Conservation (phyloP, 1,140 invertebrate species). For the Odontomachus brunneus region DNA sequence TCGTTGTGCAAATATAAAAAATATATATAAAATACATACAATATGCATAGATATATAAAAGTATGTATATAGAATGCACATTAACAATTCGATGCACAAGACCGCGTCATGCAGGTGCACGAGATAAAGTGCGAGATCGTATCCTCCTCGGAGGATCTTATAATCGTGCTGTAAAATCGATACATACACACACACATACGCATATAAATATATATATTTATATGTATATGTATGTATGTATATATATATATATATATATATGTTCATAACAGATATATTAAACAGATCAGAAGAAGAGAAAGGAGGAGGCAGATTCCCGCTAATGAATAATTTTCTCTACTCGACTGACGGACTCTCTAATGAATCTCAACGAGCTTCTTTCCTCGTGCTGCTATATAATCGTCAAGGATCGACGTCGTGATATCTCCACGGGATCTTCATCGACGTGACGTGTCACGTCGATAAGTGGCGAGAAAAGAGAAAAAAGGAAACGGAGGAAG, state of each 20-base stretch:
- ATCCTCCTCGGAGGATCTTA: constrained; percentile 43
- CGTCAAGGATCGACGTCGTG: constrained; percentile 12
- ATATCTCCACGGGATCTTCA: constrained; percentile 31
- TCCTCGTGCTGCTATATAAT: constrained; percentile 37
- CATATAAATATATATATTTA: too few relatives aligned
- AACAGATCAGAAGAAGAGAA: constrained; percentile 43
- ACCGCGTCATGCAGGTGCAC: constrained; percentile 78
- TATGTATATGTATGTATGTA: constrained; percentile 17
- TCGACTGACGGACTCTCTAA: constrained; percentile 41
- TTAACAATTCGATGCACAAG: constrained; percentile 60
- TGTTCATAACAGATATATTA: constrained; percentile 55
- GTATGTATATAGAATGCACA: constrained; percentile 39
- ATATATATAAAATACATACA: constrained; percentile 32
- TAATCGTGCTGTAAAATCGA: constrained; percentile 68
- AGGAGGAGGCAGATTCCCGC: constrained; percentile 29
- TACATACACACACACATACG: constrained; percentile 23
- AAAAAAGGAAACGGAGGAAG: background rate
- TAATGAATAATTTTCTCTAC: constrained; percentile 43
- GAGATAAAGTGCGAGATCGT: constrained; percentile 72
- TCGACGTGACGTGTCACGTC: constrained; percentile 6
- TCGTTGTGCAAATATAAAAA: constrained; percentile 35
- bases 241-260: constrained; percentile 6
- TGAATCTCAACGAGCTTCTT: background rate
- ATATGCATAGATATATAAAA: constrained; percentile 22
- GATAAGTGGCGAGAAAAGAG: background rate